phyloP scores from a whole-genome alignment of 2,888 invertebrate species.

The Zygaena filipendulae region DNA sequence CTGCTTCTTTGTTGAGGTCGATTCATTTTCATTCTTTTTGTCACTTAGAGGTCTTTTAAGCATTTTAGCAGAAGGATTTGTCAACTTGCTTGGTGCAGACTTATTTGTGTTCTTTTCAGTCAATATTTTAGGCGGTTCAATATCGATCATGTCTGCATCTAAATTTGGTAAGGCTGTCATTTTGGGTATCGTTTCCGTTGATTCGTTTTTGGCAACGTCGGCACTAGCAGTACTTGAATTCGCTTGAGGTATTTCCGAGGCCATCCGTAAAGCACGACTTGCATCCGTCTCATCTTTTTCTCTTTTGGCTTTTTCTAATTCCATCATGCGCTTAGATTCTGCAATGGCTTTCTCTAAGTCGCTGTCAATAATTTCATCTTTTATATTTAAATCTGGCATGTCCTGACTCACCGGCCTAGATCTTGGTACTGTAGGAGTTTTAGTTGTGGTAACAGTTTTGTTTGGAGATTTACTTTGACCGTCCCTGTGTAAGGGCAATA shows the following conservation, averaged over 20 bases:
- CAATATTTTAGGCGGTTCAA: conserved; percentile 44
- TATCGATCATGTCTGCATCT: conserved; percentile 44
- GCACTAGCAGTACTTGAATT: conserved; percentile 32
- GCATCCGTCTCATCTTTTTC: conserved; percentile 57
- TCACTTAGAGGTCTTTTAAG: conserved; percentile 46
- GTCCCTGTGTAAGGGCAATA: conserved; percentile 80
- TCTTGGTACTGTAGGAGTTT: conserved; percentile 34
- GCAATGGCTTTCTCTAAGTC: conserved; percentile 61
- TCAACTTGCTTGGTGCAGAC: conserved; percentile 27
- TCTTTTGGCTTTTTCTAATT: conserved; percentile 49
- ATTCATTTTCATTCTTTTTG: conserved; percentile 41
- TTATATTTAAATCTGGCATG: conserved; percentile 62
- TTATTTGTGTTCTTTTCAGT: conserved; percentile 48
- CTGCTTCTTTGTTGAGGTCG: conserved; percentile 36
- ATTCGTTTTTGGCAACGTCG: conserved; percentile 19
- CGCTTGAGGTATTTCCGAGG: conserved; percentile 40
- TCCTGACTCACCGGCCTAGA: conserved; percentile 49
- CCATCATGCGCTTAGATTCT: conserved; percentile 62
- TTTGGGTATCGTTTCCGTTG: conserved; percentile 30
- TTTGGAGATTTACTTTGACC: conserved; percentile 60
- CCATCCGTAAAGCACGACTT: conserved; percentile 41
- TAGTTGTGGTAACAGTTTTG: conserved; percentile 36
- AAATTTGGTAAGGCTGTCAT: conserved; percentile 47
- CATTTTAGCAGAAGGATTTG: conserved; percentile 33
- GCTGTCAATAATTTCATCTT: conserved; percentile 62